Base-by-base conservation (phyloP, 2,797 vertebrate genomes). In the Hylomyscus alleni region DNA sequence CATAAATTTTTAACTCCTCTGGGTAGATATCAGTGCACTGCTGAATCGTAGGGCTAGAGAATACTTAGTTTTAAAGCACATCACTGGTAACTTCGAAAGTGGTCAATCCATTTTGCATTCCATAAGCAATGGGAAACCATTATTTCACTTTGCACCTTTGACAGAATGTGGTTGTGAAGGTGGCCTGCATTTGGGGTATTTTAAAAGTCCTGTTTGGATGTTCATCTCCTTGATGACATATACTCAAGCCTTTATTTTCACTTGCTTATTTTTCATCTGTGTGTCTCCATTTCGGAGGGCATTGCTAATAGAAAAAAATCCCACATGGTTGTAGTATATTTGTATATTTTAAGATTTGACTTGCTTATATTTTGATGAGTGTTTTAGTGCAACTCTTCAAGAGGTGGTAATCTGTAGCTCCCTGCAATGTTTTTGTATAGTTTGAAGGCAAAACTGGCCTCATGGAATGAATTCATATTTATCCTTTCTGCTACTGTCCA, bases 1-100 rank as follows among this genome's bases (percentile, higher is more conserved):
- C 12, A 34, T 50, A 85, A 19, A n/a, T 26, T 90, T 95, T 86
- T 50, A 90, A 65, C n/a, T 86, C 62, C 81, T 93, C 84, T 75
- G 56, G 13, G 24, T 50, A 91, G 54, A 37, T 50, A 82, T 12
- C 37, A 90, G 34, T 11, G 47, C 78, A 6, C 9, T 50, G 37
- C 24, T 82, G 47, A 69, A 37, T 82, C 31, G 20, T 15, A 29
- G 13, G 13, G 6, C 15, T 58, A 81, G 37, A 86, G 12, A 6
- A 26, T 87, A 62, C 86, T n/a, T 73, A 37, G 17, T 75, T 75
- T 85, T 65, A 37, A 73, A 86, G 67, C 13, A 47, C 44, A 31
- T 19, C 65, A 75, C 22, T 86, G 19, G 31, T 20, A 34, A 26
- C 37, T 29, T 90, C 37, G 7, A 80, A 90, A 86, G 47, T 20